Base-by-base conservation (phyloP, 2,113 vertebrate species). In the Raja brachyura region DNA sequence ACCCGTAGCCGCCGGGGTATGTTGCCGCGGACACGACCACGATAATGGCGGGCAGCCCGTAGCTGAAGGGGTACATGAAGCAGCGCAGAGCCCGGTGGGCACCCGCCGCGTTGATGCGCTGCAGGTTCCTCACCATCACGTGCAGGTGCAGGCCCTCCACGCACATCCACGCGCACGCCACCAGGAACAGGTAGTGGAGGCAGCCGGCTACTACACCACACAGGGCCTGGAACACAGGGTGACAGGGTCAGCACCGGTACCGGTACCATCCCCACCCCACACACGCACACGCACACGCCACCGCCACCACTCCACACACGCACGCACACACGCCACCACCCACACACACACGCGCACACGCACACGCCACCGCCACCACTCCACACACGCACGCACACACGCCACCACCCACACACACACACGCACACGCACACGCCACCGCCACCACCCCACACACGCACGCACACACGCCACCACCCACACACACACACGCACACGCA, bases 111-210 rank as follows among this genome's bases (percentile, higher is more conserved):
- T 95, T 96, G 90, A 94, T 94, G 90, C 95, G 95, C 90, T 93
- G 93, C 86, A 96, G 95, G 73, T 96, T 96, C 81, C 95, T 94
- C 93, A 96, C 94, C 0, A 94, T 95, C 63, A 96, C 93, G 92
- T 95, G 95, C 81, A 96, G 95, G 0, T 95, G 93, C 0, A 95
- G 56, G 0, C 95, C 96, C 94, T 95, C 96, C 0, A 96, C 93
- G 16, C 95, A 33, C 96, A 96, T 96, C 96, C 96, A 96, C 61
- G 93, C 88, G 92, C 96, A 96, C 33, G 95, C 25, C 4, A 94
- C 95, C 93, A 96, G 54, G 93, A 95, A 96, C 16, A 96, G 93
- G 78, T 94, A 96, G 8, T 96, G 95, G 68, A 96, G 33, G 0
- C 54, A 3, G 0, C 94, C 95, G 0, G 95, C 95, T 0, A 95